Conservation (phyloP, 2,113 vertebrate species). For the Spilogale gracilis region DNA sequence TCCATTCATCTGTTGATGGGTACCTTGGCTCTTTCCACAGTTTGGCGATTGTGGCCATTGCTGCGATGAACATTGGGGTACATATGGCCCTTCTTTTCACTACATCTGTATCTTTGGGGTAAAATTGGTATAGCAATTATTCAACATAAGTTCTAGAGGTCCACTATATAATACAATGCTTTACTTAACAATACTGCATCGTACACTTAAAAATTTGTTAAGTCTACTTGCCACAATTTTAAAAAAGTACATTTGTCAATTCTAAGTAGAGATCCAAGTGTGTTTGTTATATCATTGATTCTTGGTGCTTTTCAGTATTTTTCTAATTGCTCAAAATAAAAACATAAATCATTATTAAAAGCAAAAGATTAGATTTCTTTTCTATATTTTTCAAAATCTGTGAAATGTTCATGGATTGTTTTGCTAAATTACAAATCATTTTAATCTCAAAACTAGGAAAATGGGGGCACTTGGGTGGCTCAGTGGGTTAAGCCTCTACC, state of each 20-base stretch:
- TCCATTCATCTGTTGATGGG: no score
- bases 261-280: conserved; percentile 44
- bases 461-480: background rate
- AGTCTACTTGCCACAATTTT: background rate
- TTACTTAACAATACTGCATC: conserved; percentile 42
- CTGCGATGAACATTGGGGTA: no score
- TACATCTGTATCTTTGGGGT: no score
- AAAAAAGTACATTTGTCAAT: background rate
- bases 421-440: conserved; percentile 49
- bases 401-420: conserved; percentile 59
- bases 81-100: no score
- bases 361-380: background rate
- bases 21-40: no score
- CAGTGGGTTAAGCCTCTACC: no score
- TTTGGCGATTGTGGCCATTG: no score
- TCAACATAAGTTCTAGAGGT: conserved; percentile 27
- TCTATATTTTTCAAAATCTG: conserved; percentile 14
- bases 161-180: background rate
- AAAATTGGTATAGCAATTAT: background rate
- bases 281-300: conserved; percentile 35
- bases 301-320: conserved; percentile 20
- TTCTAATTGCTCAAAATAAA: conserved; percentile 60
- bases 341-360: conserved; percentile 41
- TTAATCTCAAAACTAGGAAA: conserved; percentile 58
- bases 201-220: conserved; percentile 24